Conservation (phyloP, 2,888 invertebrate genomes). For the Psococerastis gibbosa region DNA sequence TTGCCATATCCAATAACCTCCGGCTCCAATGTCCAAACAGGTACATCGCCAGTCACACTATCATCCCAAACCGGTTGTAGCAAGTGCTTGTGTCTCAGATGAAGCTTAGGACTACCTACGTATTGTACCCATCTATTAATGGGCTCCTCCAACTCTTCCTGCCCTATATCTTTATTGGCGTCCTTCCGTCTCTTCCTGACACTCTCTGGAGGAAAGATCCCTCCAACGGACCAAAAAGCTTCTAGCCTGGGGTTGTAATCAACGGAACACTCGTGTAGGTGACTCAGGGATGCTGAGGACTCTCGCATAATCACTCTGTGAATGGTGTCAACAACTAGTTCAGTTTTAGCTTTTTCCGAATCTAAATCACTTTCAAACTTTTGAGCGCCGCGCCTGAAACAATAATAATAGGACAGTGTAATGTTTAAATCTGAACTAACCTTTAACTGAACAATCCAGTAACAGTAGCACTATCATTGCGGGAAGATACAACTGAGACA, state of each 20-base stretch:
- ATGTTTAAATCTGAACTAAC: no score
- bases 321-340: slow-evolving; percentile 40
- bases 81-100: slow-evolving; percentile 48
- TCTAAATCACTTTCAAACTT: slow-evolving; percentile 17
- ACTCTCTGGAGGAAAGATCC: slow-evolving; percentile 36
- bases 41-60: slow-evolving; percentile 2
- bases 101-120: slow-evolving; percentile 43
- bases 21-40: slow-evolving; percentile 13
- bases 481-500: no score
- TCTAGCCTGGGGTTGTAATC: slow-evolving; percentile 64
- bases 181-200: slow-evolving; percentile 19
- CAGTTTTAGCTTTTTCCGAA: slow-evolving; percentile 30
- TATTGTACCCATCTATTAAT: slow-evolving; percentile 51
- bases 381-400: slow-evolving; percentile 20
- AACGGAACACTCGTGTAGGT: slow-evolving; percentile 41
- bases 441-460: no score
- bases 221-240: slow-evolving; percentile 72
- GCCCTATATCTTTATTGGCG: slow-evolving; percentile 24
- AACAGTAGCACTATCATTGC: no score
- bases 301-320: slow-evolving; percentile 45
- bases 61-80: slow-evolving; percentile 35
- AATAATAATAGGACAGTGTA: slow-evolving; percentile 8
- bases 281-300: slow-evolving; percentile 35
- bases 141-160: slow-evolving; percentile 30
- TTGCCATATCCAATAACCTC: slow-evolving; percentile 33